Conservation (phyloP, 92 coral and sea anemone species). For the Parazoanthus darwini region DNA sequence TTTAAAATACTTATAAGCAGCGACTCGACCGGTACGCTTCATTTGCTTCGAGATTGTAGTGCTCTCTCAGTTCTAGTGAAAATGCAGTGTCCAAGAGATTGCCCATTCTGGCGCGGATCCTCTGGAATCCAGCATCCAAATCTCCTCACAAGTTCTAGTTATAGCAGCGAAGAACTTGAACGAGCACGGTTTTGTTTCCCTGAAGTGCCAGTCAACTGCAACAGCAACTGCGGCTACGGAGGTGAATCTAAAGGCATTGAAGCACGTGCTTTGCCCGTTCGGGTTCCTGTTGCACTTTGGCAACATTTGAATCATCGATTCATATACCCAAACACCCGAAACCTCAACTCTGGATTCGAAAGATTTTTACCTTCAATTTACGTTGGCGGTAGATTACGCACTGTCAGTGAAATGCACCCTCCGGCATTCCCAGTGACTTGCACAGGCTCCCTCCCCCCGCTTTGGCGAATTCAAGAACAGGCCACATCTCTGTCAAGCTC, state of each 20-base stretch:
- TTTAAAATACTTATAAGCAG: constrained; percentile 27
- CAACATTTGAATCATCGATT: constrained; percentile 24
- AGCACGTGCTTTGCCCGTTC: constrained; percentile 18
- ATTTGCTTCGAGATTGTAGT: constrained; percentile 14
- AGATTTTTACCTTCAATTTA: constrained; percentile 34
- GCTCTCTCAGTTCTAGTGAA: neutral
- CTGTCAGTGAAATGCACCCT: neutral
- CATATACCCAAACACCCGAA: neutral
- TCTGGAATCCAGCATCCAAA: constrained; percentile 11
- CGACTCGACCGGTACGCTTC: neutral
- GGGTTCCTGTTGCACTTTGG: constrained; percentile 17
- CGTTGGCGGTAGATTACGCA: constrained; percentile 20
- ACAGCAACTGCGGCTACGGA: neutral
- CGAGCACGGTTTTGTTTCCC: constrained; percentile 13
- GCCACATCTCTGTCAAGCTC: neutral
- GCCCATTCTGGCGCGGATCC: constrained; percentile 21
- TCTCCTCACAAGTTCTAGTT: constrained; percentile 15
- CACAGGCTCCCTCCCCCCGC: constrained; percentile 4
- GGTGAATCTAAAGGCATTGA: constrained; percentile 21
- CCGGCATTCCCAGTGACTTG: constrained; percentile 12
- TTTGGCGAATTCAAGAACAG: constrained; percentile 14
- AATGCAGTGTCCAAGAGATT: constrained; percentile 43
- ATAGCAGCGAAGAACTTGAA: neutral
- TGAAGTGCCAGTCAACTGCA: constrained; percentile 16
- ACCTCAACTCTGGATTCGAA: constrained; percentile 18